Evolutionary conservation across 2,113 vertebrate genomes (phyloP).

Genomic region (Cyrtonyx montezumae): DNA sequence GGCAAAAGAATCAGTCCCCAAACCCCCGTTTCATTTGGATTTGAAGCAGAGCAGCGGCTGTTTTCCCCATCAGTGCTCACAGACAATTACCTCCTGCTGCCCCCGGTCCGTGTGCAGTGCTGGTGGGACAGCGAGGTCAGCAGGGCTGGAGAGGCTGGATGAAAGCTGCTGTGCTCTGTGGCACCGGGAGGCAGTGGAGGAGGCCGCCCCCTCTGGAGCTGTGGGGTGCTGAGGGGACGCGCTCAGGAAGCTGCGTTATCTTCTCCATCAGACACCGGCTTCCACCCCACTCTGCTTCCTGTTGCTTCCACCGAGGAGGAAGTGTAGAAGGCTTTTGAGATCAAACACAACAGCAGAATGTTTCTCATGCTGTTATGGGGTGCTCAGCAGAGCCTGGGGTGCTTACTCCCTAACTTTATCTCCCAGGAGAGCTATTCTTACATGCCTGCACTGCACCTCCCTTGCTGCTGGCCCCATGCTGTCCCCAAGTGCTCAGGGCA

Average conservation of each 20-base stretch:
- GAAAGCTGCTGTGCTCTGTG: neutral
- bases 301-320: conserved; percentile 15
- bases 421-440: neutral
- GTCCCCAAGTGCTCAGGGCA: rapidly evolving
- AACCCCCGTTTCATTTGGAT: neutral
- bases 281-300: conserved; percentile 18
- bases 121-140: rapidly evolving
- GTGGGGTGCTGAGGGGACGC: rapidly evolving
- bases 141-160: neutral
- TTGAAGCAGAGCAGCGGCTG: neutral
- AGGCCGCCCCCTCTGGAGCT: neutral
- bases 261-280: neutral
- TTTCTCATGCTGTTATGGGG: neutral
- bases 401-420: neutral
- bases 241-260: conserved; percentile 29
- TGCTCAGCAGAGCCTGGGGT: neutral
- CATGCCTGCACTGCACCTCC: no score
- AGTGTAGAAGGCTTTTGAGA: neutral
- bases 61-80: neutral
- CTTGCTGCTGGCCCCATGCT: neutral
- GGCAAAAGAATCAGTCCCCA: neutral
- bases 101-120: rapidly evolving
- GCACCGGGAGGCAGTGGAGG: neutral
- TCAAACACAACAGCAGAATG: neutral
- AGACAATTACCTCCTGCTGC: neutral